phyloP scores from a whole-genome alignment of 2,113 vertebrate genomes.

The Marmota flaviventris region DNA sequence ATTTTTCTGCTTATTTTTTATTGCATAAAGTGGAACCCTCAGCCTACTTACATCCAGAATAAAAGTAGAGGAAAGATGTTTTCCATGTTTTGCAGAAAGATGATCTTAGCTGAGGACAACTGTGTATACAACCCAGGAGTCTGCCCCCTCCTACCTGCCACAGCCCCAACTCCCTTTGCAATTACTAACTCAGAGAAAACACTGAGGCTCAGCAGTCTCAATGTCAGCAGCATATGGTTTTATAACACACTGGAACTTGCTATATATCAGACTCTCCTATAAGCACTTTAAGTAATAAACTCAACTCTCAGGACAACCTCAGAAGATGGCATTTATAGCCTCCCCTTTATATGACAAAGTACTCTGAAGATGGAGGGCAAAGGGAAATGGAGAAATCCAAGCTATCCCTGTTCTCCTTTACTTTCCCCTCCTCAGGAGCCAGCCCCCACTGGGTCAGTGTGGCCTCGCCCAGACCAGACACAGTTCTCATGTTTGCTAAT shows the following conservation, averaged over 20 bases:
- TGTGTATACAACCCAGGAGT: neutral
- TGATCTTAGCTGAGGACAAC: neutral
- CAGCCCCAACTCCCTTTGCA: no score
- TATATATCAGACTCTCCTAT: rapidly evolving
- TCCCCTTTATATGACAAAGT: neutral
- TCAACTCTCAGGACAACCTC: neutral
- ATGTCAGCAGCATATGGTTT: neutral
- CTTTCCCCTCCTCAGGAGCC: neutral
- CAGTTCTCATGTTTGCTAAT: neutral
- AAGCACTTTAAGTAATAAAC: conserved; percentile 9
- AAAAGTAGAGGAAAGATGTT: neutral
- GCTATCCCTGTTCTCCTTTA: neutral
- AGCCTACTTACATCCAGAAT: neutral
- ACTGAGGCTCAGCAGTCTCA: neutral
- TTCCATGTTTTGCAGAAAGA: neutral
- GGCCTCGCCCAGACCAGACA: neutral
- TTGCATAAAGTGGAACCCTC: neutral
- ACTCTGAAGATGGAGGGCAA: neutral
- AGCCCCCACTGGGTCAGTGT: neutral
- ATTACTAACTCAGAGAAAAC: neutral
- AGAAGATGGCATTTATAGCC: neutral
- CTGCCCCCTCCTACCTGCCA: neutral
- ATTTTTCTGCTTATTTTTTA: neutral
- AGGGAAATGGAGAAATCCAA: neutral
- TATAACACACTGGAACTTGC: no score